Evolutionary conservation across 2,113 vertebrate genomes (phyloP).

Genomic region (Pitta sordida): DNA sequence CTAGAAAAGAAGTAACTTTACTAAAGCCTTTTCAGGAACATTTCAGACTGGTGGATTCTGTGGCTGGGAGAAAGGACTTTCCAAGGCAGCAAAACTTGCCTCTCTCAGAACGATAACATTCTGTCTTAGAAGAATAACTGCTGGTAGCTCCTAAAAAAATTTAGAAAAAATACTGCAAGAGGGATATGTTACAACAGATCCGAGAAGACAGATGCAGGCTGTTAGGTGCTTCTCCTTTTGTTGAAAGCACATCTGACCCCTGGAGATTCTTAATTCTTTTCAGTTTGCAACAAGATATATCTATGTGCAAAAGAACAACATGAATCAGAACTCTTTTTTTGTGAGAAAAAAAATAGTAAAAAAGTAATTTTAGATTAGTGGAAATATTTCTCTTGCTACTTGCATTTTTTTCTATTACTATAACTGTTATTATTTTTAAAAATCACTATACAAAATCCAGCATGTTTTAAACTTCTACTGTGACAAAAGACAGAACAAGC

Average conservation of each 20-base stretch:
- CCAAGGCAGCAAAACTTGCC: background rate
- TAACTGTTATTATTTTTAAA: background rate
- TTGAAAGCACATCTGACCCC: background rate
- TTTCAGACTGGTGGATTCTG: background rate
- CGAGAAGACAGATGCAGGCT: background rate
- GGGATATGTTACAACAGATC: background rate
- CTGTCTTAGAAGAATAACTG: background rate
- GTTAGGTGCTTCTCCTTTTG: background rate
- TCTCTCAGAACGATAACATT: background rate
- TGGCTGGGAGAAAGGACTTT: background rate
- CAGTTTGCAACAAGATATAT: background rate
- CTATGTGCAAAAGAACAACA: background rate
- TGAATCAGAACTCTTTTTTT: background rate
- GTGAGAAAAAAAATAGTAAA: background rate
- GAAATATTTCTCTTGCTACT: background rate
- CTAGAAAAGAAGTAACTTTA: fast-evolving
- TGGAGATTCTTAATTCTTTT: background rate
- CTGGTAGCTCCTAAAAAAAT: background rate
- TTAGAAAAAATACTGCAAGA: background rate
- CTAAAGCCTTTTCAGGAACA: background rate
- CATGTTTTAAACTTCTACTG: background rate
- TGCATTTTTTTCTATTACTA: background rate
- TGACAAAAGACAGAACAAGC: background rate
- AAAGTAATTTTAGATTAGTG: background rate
- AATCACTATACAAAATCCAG: background rate